A percentile compares a stretch with the other conserved stretches of the same genome.
Conservation (phyloP, 2,113 vertebrate genomes). For the Bos javanicus region DNA sequence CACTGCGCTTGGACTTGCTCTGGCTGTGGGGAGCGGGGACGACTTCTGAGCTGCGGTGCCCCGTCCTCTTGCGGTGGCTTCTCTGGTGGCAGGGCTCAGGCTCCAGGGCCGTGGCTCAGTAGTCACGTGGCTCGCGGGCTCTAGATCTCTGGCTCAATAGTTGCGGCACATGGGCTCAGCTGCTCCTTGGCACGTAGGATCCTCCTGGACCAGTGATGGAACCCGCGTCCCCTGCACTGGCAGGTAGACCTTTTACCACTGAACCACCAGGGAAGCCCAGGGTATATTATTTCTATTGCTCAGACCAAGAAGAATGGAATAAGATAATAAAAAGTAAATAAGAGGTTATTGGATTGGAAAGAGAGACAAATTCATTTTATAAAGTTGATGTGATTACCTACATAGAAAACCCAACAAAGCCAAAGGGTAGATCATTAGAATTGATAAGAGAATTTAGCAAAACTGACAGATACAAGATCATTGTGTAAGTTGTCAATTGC, state of each 20-base stretch:
- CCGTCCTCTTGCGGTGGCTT: neutral
- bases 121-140: accelerated
- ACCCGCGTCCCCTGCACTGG: neutral
- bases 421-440: neutral
- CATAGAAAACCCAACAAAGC: neutral
- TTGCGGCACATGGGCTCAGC: neutral
- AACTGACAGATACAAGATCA: neutral
- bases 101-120: accelerated
- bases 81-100: neutral
- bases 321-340: neutral
- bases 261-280: neutral
- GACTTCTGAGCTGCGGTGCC: accelerated
- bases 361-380: neutral
- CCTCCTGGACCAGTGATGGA: neutral
- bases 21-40: accelerated
- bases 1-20: neutral
- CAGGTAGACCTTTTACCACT: neutral
- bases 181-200: neutral
- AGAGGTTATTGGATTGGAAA: neutral
- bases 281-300: neutral
- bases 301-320: neutral
- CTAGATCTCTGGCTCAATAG: neutral
- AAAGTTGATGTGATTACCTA: neutral
- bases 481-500: accelerated
- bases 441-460: neutral